Conservation (phyloP, 1,140 invertebrate genomes). For the Ectropis grisescens region DNA sequence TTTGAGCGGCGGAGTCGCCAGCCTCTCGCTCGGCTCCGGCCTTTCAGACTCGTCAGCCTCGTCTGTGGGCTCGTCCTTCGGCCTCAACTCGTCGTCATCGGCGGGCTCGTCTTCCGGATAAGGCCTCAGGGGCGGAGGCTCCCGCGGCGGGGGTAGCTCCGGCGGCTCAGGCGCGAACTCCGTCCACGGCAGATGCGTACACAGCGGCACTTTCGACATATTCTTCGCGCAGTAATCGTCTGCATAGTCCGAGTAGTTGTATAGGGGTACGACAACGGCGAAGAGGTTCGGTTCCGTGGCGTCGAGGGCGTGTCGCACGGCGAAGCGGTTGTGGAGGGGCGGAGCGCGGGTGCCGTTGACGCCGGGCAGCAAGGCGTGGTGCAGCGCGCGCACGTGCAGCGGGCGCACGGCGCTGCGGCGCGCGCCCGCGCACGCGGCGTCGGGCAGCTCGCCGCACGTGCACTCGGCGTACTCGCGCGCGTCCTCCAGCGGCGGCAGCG, state of each 20-base stretch:
- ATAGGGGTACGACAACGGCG: conserved; percentile 57
- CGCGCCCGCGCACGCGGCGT: conserved; percentile 21
- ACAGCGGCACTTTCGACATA: conserved; percentile 38
- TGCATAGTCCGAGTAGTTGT: conserved; percentile 62
- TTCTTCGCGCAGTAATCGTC: conserved; percentile 60
- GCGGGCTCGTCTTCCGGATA: conserved; percentile 21
- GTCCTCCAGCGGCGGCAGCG: conserved; percentile 34
- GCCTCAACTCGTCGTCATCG: conserved; percentile 2
- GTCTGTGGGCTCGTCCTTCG: conserved; percentile 2
- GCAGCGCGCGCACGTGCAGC: conserved; percentile 40
- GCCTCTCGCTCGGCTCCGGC: conserved; percentile 36
- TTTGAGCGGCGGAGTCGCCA: conserved; percentile 29
- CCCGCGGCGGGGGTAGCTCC: conserved; percentile 23
- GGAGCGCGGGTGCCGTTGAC: conserved; percentile 51
- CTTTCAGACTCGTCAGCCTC: conserved; percentile 22
- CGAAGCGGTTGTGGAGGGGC: conserved; percentile 32
- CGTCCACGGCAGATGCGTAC: conserved; percentile 35
- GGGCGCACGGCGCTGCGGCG: conserved; percentile 15
- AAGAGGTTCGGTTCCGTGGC: conserved; percentile 42
- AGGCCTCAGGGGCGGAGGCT: conserved; percentile 31
- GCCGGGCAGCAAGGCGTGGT: conserved; percentile 37
- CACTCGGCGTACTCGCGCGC: conserved; percentile 33
- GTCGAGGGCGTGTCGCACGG: conserved; percentile 26
- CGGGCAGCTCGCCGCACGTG: conserved; percentile 29
- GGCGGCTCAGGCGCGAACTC: conserved; percentile 41